phyloP scores from a whole-genome alignment of 2,888 invertebrate species.

The Ischnura elegans region DNA sequence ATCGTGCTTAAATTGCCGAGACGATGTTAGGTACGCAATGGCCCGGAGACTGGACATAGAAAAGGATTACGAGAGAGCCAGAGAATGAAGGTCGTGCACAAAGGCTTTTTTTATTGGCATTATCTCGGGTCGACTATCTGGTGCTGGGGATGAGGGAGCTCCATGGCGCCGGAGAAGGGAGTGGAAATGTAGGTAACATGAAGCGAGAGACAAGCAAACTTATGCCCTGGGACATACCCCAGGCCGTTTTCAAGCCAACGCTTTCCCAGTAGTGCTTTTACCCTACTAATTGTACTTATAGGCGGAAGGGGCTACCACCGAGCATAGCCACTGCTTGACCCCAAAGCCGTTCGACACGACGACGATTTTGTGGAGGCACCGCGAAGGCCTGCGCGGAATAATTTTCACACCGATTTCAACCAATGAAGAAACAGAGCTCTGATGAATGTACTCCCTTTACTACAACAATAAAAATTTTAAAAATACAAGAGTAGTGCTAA shows the following conservation, averaged over 20 bases:
- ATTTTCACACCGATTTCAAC: no score
- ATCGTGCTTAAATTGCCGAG: constrained; percentile 42
- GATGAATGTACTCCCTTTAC: no score
- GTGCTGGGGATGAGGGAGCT: not conserved
- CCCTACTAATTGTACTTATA: not conserved
- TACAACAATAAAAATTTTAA: no score
- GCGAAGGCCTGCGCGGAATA: no score
- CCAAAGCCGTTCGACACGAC: not conserved
- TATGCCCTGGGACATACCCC: not conserved
- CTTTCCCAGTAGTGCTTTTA: not conserved
- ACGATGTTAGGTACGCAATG: constrained; percentile 43
- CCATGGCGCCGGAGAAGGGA: not conserved
- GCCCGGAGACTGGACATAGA: constrained; percentile 30
- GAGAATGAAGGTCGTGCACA: constrained; percentile 34
- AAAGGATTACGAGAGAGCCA: constrained; percentile 27
- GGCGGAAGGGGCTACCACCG: not conserved
- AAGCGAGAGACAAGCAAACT: not conserved
- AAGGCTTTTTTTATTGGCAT: not conserved
- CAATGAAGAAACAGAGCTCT: no score
- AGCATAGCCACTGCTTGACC: not conserved
- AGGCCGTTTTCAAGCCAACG: not conserved
- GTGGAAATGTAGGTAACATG: not conserved
- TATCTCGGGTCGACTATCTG: constrained; percentile 55
- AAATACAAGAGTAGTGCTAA: no score
- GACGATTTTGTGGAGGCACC: not conserved